Evolutionary conservation across 2,797 vertebrate genomes (phyloP), one percentile per base, ranked within the genome.

Genomic region (Cephalopachus bancanus): DNA sequence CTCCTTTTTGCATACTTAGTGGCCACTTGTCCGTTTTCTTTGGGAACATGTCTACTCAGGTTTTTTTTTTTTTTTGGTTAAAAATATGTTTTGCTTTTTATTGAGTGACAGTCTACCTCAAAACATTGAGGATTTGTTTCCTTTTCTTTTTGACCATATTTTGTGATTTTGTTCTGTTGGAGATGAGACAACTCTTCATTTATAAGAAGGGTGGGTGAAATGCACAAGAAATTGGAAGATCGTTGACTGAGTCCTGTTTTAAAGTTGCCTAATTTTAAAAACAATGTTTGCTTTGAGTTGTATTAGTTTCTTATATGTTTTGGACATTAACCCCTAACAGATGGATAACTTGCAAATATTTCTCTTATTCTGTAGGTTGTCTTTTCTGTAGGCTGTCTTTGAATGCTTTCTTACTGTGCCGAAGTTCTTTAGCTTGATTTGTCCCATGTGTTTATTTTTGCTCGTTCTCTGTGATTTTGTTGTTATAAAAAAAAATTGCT

Each of bases 81-180:
- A 94, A 94, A 92, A 89, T 44, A 16, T 60, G 33, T 91, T 37
- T 94, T 90, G 26, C 24, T 26, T 95, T 88, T 93, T 44, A 87
- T 65, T 92, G 91, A 96, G 44, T 83, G 60, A 86, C 67, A 95
- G 0, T 76, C 64, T 71, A 28, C 60, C 51, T 92, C 76, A 69
- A 79, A 83, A 79, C 62, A 33, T 3, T 91, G 75, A 65, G 57
- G 55, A 55, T 26, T 17, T 8, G 14, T 80, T 85, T 96, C 57
- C 64, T 15, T 79, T 75, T 85, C 33, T 49, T 76, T 79, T 95
- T 74, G 37, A n/a, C 26, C 16, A 1, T 59, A 3, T 78, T 59
- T 33, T 69, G 6, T 16, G 37, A 62, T 87, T 94, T 72, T 80
- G 55, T 89, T 74, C 49, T 37, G 1, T 89, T 80, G 89, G 67